Percentiles rank a stretch among this genome's conserved stretches.
These are phyloP conservation scores for Rana temporaria DNA, from an alignment of 2,113 vertebrate genomes.

Conservation along the genomic window DNA sequence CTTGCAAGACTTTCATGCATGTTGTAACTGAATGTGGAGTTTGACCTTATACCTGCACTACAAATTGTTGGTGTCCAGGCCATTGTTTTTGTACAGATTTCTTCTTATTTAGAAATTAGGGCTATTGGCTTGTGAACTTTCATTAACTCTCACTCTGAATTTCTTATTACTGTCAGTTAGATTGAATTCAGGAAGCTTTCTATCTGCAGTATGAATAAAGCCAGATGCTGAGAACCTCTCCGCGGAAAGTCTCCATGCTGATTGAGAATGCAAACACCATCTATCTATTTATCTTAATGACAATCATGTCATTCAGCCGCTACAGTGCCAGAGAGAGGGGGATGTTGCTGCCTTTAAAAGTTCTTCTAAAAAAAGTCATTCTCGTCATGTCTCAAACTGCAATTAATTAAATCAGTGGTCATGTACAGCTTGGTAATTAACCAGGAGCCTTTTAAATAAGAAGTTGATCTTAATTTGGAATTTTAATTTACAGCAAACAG, in stretches of 20 bases:
- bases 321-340: constrained; percentile 18
- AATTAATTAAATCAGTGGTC: constrained; percentile 30
- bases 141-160: not conserved
- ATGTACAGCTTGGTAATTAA: constrained; percentile 30
- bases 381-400: constrained; percentile 43
- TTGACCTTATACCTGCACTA: no score
- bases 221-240: constrained; percentile 47
- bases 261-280: constrained; percentile 41
- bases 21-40: no score
- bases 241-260: constrained; percentile 29
- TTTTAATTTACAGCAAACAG: constrained; percentile 8
- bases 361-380: constrained; percentile 41
- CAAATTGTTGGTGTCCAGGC: no score
- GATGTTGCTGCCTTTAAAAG: constrained; percentile 8
- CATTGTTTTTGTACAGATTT: not conserved
- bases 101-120: not conserved
- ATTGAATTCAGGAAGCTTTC: constrained; percentile 36
- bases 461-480: constrained; percentile 6
- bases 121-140: constrained; percentile 1
- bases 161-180: constrained; percentile 14
- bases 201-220: constrained; percentile 28
- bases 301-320: constrained; percentile 47
- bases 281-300: constrained; percentile 56
- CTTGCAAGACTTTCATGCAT: no score
- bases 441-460: constrained; percentile 11